Base-by-base conservation (phyloP, 2,888 invertebrate genomes). In the Plebejus argus region DNA sequence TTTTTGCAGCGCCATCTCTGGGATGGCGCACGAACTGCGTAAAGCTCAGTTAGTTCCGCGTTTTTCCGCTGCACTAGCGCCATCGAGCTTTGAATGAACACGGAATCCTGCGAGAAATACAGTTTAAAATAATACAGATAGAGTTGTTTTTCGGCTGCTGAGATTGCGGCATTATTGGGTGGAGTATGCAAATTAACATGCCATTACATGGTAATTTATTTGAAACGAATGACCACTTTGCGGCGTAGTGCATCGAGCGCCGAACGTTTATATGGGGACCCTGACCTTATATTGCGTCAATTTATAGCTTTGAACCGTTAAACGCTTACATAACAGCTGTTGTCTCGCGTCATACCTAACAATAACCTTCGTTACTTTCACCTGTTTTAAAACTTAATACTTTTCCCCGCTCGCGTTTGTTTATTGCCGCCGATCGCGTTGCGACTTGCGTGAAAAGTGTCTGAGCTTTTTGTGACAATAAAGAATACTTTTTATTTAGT, bases 181-280 rank as follows among this genome's bases (percentile, higher is more conserved):
- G 87, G 87, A 90, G 91, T 94, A 94, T 94, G 94, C 92, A 94
- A 94, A 94, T 94, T 90, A 92, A 89, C 88, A 88, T 87, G 87
- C 93, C 90, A 93, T 94, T 94, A 94, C 92, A 92, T 90, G 91
- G 93, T 93, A 93, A 94, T 94, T 94, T 94, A 94, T 94, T 92
- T 94, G 91, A 93, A 93, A 91, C 90, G 94, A 94, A 94, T 94
- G 94, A 94, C 93, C 94, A 94, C 91, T 94, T 93, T 91, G 93
- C 88, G 93, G 92, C 86, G 88, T 89, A 90, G 91, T 92, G 92
- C 93, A 93, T 93, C 89, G 91, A 90, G 90, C 88, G 85, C 88
- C 89, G 90, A 91, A 89, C 91, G 90, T 92, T 92, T 91, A 89
- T 91, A 90, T 89, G 89, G 90, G 90, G 91, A 92, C 94, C 94